Evolutionary conservation across 2,888 invertebrate species (phyloP), one percentile per base, ranked within the genome.

Genomic region (Eristalinus sepulchralis): DNA sequence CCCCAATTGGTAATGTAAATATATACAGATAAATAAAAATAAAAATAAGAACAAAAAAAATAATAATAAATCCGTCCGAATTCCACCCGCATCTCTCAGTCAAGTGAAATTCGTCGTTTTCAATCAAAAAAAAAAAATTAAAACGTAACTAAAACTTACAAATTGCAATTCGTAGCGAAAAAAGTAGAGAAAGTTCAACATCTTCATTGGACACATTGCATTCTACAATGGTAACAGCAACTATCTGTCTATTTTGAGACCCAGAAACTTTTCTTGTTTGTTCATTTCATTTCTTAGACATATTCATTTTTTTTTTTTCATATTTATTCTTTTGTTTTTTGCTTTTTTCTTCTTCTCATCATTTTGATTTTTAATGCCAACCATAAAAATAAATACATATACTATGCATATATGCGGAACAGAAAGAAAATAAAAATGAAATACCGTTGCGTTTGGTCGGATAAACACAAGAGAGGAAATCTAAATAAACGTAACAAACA

Each of bases 361-460:
- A 27, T 27, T 62, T 39, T 27, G 36, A 33, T 60, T 60, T 13
- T 20, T 4, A 67, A 47, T 55, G 24, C 67, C 55, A 71, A 80
- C 62, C 81, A 81, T 53, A 84, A 71, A 73, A 71, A 73, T 53
- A 80, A 62, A 55, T 22, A 84, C 20, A 31, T 66, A 67, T 31
- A 39, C 17, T 39, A 39, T 53, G 10, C 24, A 47, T 17, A 20
- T 59, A 55, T 63, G 24, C 47, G 24, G 36, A 84, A 84, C 71
- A 79, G 83, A 86, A 86, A 86, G 86, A 86, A 86, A 86, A 86
- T 83, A 86, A 86, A 86, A 86, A 86, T 86, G 86, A 86, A 86
- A 86, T 86, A 86, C 83, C 82, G 76, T 81, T 33, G 71, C 53
- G 81, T 77, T 39, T 17, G 27, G 53, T 53, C 10, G 59, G 31